Evolutionary conservation across 1,140 invertebrate genomes (phyloP).

Genomic region (Macrobrachium rosenbergii): DNA sequence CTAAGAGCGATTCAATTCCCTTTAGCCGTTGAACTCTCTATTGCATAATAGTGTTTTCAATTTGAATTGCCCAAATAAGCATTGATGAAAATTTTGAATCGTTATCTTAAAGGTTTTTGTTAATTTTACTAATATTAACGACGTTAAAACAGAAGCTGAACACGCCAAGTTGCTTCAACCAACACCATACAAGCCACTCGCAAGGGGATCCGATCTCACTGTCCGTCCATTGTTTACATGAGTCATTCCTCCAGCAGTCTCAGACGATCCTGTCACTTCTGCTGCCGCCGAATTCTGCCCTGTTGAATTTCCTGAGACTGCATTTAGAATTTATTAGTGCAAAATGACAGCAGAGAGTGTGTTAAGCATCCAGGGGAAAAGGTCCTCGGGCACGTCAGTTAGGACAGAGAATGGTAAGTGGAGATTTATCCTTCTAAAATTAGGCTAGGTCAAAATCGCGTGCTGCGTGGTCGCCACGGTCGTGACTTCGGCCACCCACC

Average conservation of each 20-base stretch:
- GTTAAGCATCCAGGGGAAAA: constrained; percentile 50
- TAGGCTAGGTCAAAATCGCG: neutral
- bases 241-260: constrained; percentile 2
- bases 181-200: too few relatives aligned
- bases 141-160: too few relatives aligned
- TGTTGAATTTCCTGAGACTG: neutral
- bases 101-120: too few relatives aligned
- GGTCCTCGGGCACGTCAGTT: constrained; percentile 44
- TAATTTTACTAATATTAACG: too few relatives aligned
- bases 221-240: constrained; percentile 28
- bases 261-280: neutral
- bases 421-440: neutral
- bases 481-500: too few relatives aligned
- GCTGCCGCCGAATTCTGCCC: neutral
- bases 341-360: constrained; percentile 54
- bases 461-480: neutral
- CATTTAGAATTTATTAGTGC: neutral
- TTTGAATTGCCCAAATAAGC: too few relatives aligned
- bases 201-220: neutral
- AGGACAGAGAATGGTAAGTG: constrained; percentile 50
- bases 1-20: too few relatives aligned
- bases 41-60: too few relatives aligned
- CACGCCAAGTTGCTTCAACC: too few relatives aligned
- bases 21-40: too few relatives aligned
- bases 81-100: too few relatives aligned